Percentiles rank a stretch among this genome's conserved stretches.
Conservation (phyloP, 2,888 invertebrate genomes). For the Pristionchus arcanus region DNA sequence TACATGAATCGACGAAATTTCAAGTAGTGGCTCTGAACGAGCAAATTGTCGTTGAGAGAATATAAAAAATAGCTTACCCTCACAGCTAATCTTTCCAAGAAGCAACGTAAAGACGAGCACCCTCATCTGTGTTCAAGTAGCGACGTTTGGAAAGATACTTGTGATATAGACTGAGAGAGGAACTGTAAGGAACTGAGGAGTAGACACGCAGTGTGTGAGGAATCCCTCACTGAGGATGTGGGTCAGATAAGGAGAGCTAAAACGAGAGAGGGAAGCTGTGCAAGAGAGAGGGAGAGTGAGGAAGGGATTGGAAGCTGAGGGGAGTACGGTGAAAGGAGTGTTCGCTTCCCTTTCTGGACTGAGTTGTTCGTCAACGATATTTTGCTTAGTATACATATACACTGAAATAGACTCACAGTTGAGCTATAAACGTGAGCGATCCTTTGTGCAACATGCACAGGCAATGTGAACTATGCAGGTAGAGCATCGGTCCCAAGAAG, state of each 20-base stretch:
- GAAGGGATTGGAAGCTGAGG: not conserved
- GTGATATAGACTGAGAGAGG: not conserved
- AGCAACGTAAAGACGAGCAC: not conserved
- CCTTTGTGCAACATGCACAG: too few relatives aligned
- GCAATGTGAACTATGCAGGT: too few relatives aligned
- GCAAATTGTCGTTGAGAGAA: not conserved
- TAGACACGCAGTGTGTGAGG: not conserved
- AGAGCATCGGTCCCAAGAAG: too few relatives aligned
- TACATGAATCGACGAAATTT: constrained; percentile 36
- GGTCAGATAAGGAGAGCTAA: constrained; percentile 51
- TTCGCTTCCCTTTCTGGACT: not conserved
- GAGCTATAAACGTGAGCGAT: too few relatives aligned
- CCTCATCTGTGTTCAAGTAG: not conserved
- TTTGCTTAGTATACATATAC: too few relatives aligned
- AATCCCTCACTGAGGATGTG: constrained; percentile 11
- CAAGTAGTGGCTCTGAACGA: constrained; percentile 37
- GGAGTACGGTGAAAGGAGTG: not conserved
- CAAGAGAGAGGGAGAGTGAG: not conserved
- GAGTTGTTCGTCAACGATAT: not conserved
- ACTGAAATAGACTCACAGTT: too few relatives aligned
- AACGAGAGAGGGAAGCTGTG: constrained; percentile 19
- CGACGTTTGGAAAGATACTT: not conserved
- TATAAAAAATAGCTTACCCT: not conserved
- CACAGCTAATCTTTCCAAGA: not conserved
- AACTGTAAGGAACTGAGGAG: not conserved